Base-by-base conservation (phyloP, 2,888 invertebrate species). In the Mesoligia furuncula region DNA sequence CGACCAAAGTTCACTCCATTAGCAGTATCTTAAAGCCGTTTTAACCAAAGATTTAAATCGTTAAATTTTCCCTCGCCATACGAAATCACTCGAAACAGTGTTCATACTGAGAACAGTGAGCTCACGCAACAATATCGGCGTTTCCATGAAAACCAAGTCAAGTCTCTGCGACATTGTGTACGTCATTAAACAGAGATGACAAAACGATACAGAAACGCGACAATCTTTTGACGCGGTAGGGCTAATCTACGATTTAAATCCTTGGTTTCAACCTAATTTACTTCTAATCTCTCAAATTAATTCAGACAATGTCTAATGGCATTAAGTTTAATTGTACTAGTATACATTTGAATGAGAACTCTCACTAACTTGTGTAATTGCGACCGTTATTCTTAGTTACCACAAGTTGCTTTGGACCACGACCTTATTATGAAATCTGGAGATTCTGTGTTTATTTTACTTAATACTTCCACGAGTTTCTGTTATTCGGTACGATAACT, bases 301-400 rank as follows among this genome's bases (percentile, higher is more conserved):
- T 72, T 54, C 17, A 66, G 72, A 73, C 79, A 87, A 75, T 61
- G 54, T 62, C 51, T 66, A 66, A 77, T 62, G 45, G 57, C 51
- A 66, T 77, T 75, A 66, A 74, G n/a, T 77, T 73, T 77, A 78
- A 78, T 75, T 79, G 65, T 64, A 15, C 42, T 15, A 48, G 68
- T 78, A 36, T 39, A 65, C 45, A 82, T 76, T 71, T 77, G 45
- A 77, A 77, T 85, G 71, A 65, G 73, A 73, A 75, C 54, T 75
- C 61, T 36, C 51, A 13, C 42, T 36, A 48, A 77, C 59, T 83
- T 73, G n/a, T 59, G 65, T 85, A 79, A 85, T 79, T 87, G 61
- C 62, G 27, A 59, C 15, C 59, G 75, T 85, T 73, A 79, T 73
- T 79, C 76, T 85, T 45, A 81, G 75, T 75, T 73, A 74, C 24